Evolutionary conservation across 1,140 invertebrate species (phyloP).

Genomic region (Episyrphus balteatus): DNA sequence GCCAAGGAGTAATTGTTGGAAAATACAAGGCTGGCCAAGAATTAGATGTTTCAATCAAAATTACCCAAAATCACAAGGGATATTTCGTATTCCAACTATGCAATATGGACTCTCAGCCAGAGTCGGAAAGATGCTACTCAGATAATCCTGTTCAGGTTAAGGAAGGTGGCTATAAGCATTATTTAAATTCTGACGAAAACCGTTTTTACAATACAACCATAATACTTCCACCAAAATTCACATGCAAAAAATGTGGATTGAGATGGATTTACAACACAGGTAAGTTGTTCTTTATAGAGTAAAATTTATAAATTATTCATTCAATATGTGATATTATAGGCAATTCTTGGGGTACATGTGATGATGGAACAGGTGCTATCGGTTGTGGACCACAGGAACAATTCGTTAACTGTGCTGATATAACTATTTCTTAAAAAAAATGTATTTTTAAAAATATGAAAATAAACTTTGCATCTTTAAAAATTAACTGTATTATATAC

Average conservation of each 20-base stretch:
- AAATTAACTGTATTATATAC: no score
- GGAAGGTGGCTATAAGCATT: conserved; percentile 21
- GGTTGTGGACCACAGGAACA: conserved; percentile 52
- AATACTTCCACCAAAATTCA: no score
- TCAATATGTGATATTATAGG: conserved; percentile 19
- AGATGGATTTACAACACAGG: not conserved
- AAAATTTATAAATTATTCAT: not conserved
- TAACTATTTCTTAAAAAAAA: conserved; percentile 41
- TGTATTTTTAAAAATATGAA: no score
- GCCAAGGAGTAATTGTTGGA: conserved; percentile 40
- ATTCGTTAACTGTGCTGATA: conserved; percentile 51
- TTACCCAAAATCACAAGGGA: conserved; percentile 42
- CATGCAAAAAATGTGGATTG: not conserved
- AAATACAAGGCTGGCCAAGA: conserved; percentile 25
- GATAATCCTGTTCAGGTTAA: conserved; percentile 33
- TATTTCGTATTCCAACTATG: conserved; percentile 43
- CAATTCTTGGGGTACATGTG: conserved; percentile 43
- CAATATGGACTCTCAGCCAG: conserved; percentile 27
- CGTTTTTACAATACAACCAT: not conserved
- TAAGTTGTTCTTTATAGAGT: not conserved
- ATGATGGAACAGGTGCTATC: conserved; percentile 20
- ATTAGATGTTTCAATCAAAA: conserved; percentile 15
- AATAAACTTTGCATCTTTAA: no score
- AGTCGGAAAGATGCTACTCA: conserved; percentile 46
- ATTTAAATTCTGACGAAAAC: no score